phyloP scores from a whole-genome alignment of 1,140 invertebrate genomes.

The Papilio polyxenes region DNA sequence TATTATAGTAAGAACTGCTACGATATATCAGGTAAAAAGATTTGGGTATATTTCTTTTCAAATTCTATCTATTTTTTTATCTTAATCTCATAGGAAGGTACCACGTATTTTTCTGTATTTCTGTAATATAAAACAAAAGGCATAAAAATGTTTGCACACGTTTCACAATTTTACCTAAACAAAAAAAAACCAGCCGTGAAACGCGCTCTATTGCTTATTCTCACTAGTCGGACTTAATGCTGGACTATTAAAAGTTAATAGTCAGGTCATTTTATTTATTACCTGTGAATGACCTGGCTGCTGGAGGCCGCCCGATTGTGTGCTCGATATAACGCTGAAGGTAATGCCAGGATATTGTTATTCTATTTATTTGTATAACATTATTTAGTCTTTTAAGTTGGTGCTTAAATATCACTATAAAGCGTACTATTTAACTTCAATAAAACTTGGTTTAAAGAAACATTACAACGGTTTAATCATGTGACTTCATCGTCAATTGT shows the following conservation, averaged over 20 bases:
- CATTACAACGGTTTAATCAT: not conserved
- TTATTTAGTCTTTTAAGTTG: not conserved
- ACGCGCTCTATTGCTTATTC: slow-evolving; percentile 11
- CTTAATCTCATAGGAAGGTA: not conserved
- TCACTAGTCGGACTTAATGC: slow-evolving; percentile 28
- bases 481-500: not conserved
- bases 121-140: not conserved
- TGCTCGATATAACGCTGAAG: not conserved
- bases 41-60: not conserved
- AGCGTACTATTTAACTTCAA: not conserved
- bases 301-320: not conserved
- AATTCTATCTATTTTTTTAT: not conserved
- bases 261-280: slow-evolving; percentile 35
- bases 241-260: slow-evolving; percentile 36
- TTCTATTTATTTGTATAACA: slow-evolving; percentile 1
- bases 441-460: not conserved
- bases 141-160: not conserved
- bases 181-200: slow-evolving; percentile 17
- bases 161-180: slow-evolving; percentile 6
- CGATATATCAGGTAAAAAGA: not conserved
- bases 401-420: not conserved
- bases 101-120: not conserved
- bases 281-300: slow-evolving; percentile 20
- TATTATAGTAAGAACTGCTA: not conserved
- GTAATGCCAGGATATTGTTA: not conserved